Conservation (phyloP, 2,113 vertebrate species). For the Piaya cayana region DNA sequence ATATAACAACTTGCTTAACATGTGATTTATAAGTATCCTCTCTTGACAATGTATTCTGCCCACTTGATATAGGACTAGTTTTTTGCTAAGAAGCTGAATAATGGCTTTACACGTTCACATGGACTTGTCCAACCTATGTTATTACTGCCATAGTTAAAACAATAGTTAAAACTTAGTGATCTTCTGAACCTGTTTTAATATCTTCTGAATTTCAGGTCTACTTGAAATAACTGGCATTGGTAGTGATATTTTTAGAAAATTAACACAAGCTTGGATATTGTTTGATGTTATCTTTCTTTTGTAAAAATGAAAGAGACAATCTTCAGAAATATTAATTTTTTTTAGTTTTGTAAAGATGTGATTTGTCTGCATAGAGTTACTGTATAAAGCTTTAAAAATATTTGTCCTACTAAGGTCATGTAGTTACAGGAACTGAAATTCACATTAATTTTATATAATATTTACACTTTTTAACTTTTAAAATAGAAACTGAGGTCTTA, state of each 20-base stretch:
- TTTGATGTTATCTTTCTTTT: not conserved
- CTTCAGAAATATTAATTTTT: not conserved
- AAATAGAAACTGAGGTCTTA: not conserved
- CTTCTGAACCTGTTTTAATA: not conserved
- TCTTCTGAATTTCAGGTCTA: not conserved
- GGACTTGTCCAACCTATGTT: not conserved
- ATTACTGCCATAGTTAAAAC: not conserved
- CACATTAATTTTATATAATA: not conserved
- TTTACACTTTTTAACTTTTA: not conserved
- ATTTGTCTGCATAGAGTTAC: not conserved
- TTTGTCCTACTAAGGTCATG: not conserved
- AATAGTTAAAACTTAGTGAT: not conserved
- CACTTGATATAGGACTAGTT: constrained; percentile 13
- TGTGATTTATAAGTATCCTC: constrained; percentile 45
- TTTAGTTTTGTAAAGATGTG: not conserved
- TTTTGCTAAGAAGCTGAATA: constrained; percentile 3
- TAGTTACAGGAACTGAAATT: not conserved
- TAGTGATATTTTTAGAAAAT: not conserved
- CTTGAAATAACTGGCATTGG: not conserved
- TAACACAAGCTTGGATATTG: not conserved
- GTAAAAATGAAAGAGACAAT: not conserved
- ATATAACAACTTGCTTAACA: constrained; percentile 1
- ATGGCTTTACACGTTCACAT: not conserved
- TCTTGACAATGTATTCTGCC: constrained; percentile 16
- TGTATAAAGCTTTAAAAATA: not conserved